Evolutionary conservation across 1,140 invertebrate species (phyloP), one percentile per base, ranked within the genome.

Genomic region (Sycophaga agraensis): DNA sequence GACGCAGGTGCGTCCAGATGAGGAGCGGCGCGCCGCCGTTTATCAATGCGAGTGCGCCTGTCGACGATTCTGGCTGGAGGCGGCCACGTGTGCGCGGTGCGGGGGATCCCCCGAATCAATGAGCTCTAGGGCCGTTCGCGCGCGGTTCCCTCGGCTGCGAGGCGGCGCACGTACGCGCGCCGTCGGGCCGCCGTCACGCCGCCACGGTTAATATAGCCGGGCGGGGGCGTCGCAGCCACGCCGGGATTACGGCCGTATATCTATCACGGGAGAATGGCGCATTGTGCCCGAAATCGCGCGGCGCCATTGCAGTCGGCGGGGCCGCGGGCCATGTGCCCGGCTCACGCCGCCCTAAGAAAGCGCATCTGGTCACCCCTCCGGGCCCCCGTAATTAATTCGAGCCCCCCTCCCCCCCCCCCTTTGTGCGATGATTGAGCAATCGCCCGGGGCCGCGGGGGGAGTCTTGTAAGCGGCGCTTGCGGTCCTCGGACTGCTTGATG

Each of bases 201-300:
- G 28, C 24, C 34, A 31, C n/a, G n/a, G 26, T 63, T 64, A 59
- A 64, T 64, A 64, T 54, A 55, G 56, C 46, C 49, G 50, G 51
- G 28, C 5, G 28, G 28, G 12, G 42, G 39, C 1, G 26, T 34
- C 9, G 39, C 17, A 12, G 35, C n/a, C 1, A 31, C 31, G 19
- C 35, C 28, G 50, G 63, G 26, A 64, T 59, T 59, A 59, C 49
- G 31, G 16, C 51, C 43, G 17, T 64, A 64, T 59, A 64, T 64
- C 63, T 59, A 55, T 59, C 63, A 64, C 24, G 45, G 35, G 50
- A 64, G 42, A 64, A 64, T 59, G 45, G 50, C 17, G 50, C 31
- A 64, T 64, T 64, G 51, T 64, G 24, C 57, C 17, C 28, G 34
- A 54, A 64, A 59, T 64, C 55, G 62, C 43, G 56, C n/a, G n/a